phyloP scores from a whole-genome alignment of 2,888 invertebrate species.

The Epinotia bilunana region DNA sequence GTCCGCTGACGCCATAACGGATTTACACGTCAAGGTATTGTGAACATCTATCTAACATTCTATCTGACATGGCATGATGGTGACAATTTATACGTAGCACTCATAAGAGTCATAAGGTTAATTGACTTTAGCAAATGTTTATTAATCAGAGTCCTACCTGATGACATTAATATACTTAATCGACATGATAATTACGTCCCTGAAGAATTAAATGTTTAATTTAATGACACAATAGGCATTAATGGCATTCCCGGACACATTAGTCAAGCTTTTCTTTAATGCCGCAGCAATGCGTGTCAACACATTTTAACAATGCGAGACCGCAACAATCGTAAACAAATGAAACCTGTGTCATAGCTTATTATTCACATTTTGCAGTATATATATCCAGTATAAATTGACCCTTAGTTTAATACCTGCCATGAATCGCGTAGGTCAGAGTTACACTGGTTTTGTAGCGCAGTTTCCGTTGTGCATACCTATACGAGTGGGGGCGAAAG shows the following conservation, averaged over 20 bases:
- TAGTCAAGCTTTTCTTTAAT: background rate
- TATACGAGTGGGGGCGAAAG: slow-evolving; percentile 63
- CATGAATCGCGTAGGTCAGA: background rate
- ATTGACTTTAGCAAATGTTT: too few species aligned
- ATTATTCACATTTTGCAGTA: background rate
- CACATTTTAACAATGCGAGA: slow-evolving; percentile 22
- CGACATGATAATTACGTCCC: background rate
- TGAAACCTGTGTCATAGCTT: slow-evolving; percentile 7
- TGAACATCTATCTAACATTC: too few species aligned
- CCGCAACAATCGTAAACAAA: slow-evolving; percentile 26
- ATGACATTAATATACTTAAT: background rate
- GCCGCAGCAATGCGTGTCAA: slow-evolving; percentile 6
- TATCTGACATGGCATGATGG: too few species aligned
- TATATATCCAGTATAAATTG: background rate
- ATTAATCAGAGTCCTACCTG: too few species aligned
- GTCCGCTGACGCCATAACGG: too few species aligned
- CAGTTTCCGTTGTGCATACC: slow-evolving; percentile 12
- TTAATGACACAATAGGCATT: background rate
- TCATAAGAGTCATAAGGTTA: too few species aligned
- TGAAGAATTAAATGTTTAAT: too few species aligned
- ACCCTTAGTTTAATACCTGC: background rate
- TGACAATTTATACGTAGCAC: too few species aligned
- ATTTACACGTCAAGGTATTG: too few species aligned
- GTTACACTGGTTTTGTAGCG: background rate
- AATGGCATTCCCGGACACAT: background rate